Conservation (phyloP, 2,797 vertebrate species). For the Acanthurus lineatus region DNA sequence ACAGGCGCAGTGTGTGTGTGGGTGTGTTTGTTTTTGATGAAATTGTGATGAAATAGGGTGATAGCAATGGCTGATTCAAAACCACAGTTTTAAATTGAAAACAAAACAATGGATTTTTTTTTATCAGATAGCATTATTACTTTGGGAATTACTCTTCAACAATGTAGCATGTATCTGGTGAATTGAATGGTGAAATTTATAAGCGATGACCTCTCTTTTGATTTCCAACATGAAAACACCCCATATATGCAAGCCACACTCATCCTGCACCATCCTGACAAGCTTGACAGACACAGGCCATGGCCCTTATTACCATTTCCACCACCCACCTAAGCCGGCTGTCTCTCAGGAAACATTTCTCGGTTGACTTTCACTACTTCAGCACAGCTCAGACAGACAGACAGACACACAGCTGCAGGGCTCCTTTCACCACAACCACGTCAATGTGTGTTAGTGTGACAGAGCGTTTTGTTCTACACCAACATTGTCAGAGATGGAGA, state of each 20-base stretch:
- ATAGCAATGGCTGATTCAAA: slow-evolving; percentile 35
- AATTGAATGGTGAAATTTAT: slow-evolving; percentile 26
- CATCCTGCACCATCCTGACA: not conserved
- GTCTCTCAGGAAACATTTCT: slow-evolving; percentile 33
- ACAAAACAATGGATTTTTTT: slow-evolving; percentile 13
- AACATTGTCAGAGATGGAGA: slow-evolving; percentile 31
- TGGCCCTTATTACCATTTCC: slow-evolving; percentile 50
- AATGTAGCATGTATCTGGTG: slow-evolving; percentile 18
- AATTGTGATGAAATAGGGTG: slow-evolving; percentile 58
- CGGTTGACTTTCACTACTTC: slow-evolving; percentile 49
- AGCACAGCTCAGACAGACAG: slow-evolving; percentile 16
- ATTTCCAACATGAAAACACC: slow-evolving; percentile 7
- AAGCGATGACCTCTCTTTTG: slow-evolving; percentile 23
- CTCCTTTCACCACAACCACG: slow-evolving; percentile 42
- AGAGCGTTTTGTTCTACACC: slow-evolving; percentile 24
- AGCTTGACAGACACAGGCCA: slow-evolving; percentile 39
- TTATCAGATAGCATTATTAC: slow-evolving; percentile 30
- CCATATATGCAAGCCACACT: not conserved
- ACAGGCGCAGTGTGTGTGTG: slow-evolving; percentile 31
- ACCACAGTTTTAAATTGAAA: slow-evolving; percentile 35
- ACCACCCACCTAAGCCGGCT: slow-evolving; percentile 27
- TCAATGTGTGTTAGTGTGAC: slow-evolving; percentile 62
- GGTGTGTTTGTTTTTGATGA: slow-evolving; percentile 50
- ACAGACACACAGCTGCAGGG: slow-evolving; percentile 54
- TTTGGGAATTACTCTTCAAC: not conserved